Conservation (phyloP, 1,140 invertebrate genomes). For the Babylonia areolata region DNA sequence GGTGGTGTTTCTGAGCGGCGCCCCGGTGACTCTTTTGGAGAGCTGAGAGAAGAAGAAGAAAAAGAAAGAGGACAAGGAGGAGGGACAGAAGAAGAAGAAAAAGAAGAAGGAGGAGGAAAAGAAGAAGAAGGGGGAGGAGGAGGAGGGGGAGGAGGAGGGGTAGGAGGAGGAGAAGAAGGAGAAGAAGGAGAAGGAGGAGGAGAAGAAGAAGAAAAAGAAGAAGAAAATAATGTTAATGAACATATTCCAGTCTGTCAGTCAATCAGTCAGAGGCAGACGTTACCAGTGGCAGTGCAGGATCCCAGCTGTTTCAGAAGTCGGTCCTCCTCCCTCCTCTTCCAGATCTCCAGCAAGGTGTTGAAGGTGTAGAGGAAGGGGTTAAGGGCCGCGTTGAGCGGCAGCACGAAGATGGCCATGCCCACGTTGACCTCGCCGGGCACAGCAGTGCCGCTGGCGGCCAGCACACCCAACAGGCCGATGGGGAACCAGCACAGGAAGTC, state of each 20-base stretch:
- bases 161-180: too few relatives aligned
- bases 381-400: conserved; percentile 54
- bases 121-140: too few relatives aligned
- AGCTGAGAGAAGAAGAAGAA: too few relatives aligned
- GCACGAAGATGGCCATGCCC: conserved; percentile 50
- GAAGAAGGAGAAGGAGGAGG: too few relatives aligned
- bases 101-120: too few relatives aligned
- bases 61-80: too few relatives aligned
- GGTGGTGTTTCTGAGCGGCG: too few relatives aligned
- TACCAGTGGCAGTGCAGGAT: too few relatives aligned
- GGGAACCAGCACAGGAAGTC: conserved; percentile 44
- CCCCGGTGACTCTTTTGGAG: too few relatives aligned
- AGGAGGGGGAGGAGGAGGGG: too few relatives aligned
- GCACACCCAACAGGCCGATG: conserved; percentile 35
- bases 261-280: neutral
- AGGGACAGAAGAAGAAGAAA: too few relatives aligned
- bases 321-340: conserved; percentile 6
- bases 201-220: too few relatives aligned
- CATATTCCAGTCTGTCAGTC: neutral
- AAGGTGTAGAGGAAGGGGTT: conserved; percentile 58
- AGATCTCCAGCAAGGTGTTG: conserved; percentile 20
- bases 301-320: neutral
- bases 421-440: conserved; percentile 54
- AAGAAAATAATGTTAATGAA: neutral
- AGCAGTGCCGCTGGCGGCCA: conserved; percentile 39